Conservation (phyloP, 2,113 vertebrate species). For the Hemibagrus wyckioides region DNA sequence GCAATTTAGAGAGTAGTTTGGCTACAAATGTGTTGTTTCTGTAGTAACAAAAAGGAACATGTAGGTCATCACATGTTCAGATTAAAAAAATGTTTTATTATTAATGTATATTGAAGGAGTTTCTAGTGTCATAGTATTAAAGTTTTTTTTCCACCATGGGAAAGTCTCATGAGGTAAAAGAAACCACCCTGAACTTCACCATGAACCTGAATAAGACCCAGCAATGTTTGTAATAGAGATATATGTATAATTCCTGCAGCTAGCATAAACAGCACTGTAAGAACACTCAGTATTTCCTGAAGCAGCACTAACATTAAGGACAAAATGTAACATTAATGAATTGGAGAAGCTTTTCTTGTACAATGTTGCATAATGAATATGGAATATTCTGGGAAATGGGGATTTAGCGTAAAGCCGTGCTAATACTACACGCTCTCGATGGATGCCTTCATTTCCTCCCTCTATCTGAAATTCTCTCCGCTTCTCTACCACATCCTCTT, state of each 20-base stretch:
- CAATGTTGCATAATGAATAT: not conserved
- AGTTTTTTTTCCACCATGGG: not conserved
- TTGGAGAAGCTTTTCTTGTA: not conserved
- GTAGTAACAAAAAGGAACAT: not conserved
- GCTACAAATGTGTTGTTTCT: not conserved
- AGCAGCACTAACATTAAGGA: not conserved
- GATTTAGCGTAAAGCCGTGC: constrained; percentile 44
- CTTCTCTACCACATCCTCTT: constrained; percentile 54
- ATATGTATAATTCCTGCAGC: not conserved
- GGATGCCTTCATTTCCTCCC: constrained; percentile 48
- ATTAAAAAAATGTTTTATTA: not conserved
- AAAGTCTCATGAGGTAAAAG: too few relatives aligned
- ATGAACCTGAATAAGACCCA: not conserved
- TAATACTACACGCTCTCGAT: constrained; percentile 39
- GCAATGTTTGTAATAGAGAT: not conserved
- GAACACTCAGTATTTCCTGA: not conserved
- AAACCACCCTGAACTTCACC: not conserved
- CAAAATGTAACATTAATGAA: not conserved
- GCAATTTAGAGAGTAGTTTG: not conserved
- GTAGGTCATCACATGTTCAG: not conserved
- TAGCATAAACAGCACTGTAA: not conserved
- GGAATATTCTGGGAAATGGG: constrained; percentile 43
- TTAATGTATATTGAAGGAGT: not conserved
- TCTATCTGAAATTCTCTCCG: constrained; percentile 39
- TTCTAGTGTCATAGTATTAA: not conserved